Conservation (phyloP, 1,140 invertebrate genomes). For the Eumaeus atala region DNA sequence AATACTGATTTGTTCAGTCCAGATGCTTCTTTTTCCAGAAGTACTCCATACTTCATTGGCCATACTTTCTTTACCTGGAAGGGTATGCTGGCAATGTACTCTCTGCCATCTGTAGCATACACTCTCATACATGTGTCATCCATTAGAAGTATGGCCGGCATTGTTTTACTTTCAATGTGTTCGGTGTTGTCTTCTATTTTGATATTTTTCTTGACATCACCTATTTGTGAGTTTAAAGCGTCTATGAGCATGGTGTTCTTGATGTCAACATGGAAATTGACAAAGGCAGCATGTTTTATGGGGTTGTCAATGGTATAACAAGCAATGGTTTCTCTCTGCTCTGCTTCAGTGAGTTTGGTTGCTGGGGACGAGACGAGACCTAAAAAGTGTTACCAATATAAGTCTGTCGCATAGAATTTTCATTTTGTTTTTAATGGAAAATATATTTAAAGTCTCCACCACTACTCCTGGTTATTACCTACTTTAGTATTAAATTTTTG, state of each 20-base stretch:
- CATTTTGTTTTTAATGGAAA: too few relatives aligned
- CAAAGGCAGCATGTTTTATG: conserved; percentile 89
- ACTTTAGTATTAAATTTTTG: too few relatives aligned
- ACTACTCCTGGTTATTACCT: too few relatives aligned
- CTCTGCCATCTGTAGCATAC: conserved; percentile 86
- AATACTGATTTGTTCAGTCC: conserved; percentile 48
- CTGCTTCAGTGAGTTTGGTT: conserved; percentile 56
- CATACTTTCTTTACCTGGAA: conserved; percentile 88
- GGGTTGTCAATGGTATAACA: conserved; percentile 87
- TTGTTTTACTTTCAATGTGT: conserved; percentile 50
- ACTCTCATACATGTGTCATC: conserved; percentile 86
- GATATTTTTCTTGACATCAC: conserved; percentile 61
- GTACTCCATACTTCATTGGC: conserved; percentile 84
- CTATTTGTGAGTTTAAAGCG: conserved; percentile 64
- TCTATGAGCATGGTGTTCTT: conserved; percentile 73
- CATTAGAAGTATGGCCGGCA: conserved; percentile 81
- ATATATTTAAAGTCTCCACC: too few relatives aligned
- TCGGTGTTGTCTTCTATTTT: conserved; percentile 67
- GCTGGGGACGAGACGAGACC: conserved; percentile 65
- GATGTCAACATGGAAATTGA: conserved; percentile 79
- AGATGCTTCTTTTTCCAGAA: conserved; percentile 82
- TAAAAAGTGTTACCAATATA: conserved; percentile 26
- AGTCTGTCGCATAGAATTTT: too few relatives aligned
- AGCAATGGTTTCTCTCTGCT: conserved; percentile 75
- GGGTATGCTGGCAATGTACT: conserved; percentile 87